Percentiles rank a stretch among this genome's conserved stretches.
These are phyloP conservation scores for Bergia sp. DNA, from an alignment of 92 coral and sea anemone genomes.

Conservation along the genomic window DNA sequence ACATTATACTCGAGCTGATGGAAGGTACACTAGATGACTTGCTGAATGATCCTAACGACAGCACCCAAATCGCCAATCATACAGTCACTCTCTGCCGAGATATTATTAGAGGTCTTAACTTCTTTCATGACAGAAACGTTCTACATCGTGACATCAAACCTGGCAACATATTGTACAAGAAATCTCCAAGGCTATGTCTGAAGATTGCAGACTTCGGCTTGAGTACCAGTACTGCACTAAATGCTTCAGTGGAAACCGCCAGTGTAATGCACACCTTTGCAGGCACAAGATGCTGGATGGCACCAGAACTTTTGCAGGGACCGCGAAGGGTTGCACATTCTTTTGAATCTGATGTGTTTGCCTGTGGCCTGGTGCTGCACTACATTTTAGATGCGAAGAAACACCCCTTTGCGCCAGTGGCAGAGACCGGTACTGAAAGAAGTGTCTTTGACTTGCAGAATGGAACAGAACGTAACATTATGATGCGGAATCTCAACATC, in stretches of 20 bases:
- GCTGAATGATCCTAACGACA: background rate
- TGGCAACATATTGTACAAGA: constrained; percentile 55
- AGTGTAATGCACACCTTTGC: constrained; percentile 40
- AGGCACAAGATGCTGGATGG: constrained; percentile 55
- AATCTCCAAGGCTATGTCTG: constrained; percentile 31
- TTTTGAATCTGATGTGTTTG: constrained; percentile 43
- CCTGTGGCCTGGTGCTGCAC: constrained; percentile 58
- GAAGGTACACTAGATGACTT: constrained; percentile 41
- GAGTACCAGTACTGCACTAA: background rate
- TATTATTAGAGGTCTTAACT: constrained; percentile 30
- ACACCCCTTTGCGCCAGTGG: background rate
- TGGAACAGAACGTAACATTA: background rate
- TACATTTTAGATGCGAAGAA: background rate
- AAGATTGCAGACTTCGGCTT: constrained; percentile 65
- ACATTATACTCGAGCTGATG: constrained; percentile 1
- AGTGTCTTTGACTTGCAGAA: background rate
- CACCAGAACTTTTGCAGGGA: too few species aligned
- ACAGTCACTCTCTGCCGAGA: constrained; percentile 32
- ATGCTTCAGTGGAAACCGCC: background rate
- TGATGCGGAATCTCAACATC: background rate
- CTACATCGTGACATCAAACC: constrained; percentile 71
- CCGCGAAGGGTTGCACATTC: background rate
- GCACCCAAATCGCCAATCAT: too few species aligned
- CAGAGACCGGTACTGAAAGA: background rate
- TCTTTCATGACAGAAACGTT: constrained; percentile 37